Conservation (phyloP, 1,140 invertebrate species). For the Steinernema khuongi region DNA sequence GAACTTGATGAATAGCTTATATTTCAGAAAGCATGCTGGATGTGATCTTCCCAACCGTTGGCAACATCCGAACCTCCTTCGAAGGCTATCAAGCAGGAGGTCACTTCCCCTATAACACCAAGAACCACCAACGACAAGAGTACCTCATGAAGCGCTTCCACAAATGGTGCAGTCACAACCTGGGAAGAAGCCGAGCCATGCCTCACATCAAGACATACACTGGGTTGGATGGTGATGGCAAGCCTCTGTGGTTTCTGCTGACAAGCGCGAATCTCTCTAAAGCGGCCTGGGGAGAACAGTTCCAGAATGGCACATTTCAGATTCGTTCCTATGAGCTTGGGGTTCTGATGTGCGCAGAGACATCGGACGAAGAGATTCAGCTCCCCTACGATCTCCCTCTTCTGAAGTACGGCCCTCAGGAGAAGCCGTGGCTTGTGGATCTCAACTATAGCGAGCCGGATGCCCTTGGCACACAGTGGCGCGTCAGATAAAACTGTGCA, state of each 20-base stretch:
- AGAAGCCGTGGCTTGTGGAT: conserved; percentile 65
- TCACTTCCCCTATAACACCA: conserved; percentile 79
- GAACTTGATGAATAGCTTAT: neutral
- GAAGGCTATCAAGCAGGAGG: conserved; percentile 77
- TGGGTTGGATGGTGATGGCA: conserved; percentile 66
- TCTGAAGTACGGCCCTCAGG: conserved; percentile 65
- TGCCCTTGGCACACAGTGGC: neutral
- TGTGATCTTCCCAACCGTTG: conserved; percentile 68
- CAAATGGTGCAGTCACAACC: conserved; percentile 75
- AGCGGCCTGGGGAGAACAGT: conserved; percentile 80
- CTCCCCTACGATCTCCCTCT: conserved; percentile 79
- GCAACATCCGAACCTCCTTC: conserved; percentile 75
- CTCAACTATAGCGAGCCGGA: neutral
- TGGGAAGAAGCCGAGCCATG: conserved; percentile 71
- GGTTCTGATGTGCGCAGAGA: conserved; percentile 64
- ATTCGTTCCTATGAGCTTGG: conserved; percentile 85
- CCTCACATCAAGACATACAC: conserved; percentile 90
- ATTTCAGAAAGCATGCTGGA: neutral
- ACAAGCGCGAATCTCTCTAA: conserved; percentile 79
- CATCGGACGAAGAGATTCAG: conserved; percentile 18
- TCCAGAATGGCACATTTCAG: conserved; percentile 68
- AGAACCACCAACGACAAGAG: conserved; percentile 74
- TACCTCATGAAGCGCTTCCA: conserved; percentile 75
- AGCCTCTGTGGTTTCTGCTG: conserved; percentile 38
- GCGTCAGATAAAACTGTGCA: neutral